phyloP scores from a whole-genome alignment of 2,113 vertebrate genomes.

The Rhadina sibilatrix region DNA sequence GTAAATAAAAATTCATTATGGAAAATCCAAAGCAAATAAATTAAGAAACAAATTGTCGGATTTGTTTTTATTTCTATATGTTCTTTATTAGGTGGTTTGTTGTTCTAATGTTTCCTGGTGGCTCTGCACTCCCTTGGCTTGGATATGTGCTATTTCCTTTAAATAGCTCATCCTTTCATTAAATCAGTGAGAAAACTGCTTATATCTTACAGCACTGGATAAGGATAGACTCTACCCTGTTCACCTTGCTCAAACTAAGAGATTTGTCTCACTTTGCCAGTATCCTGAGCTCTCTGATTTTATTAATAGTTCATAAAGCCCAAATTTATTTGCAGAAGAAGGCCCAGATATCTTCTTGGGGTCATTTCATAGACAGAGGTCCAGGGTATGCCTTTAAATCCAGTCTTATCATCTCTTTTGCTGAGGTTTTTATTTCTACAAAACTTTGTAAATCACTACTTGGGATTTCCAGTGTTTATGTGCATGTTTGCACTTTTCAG shows the following conservation, averaged over 20 bases:
- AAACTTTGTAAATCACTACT: not conserved
- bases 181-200: not conserved
- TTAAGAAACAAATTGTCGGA: rapidly evolving
- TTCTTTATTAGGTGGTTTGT: not conserved
- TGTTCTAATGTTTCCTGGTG: not conserved
- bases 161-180: not conserved
- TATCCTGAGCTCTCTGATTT: not conserved
- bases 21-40: not conserved
- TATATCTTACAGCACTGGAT: not conserved
- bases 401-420: not conserved
- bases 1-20: not conserved
- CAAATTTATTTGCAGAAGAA: slow-evolving; percentile 2
- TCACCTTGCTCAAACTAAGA: not conserved
- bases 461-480: not conserved
- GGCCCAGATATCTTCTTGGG: not conserved
- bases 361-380: not conserved
- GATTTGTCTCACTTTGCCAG: not conserved
- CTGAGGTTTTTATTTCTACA: not conserved
- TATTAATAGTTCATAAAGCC: not conserved
- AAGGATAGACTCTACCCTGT: not conserved
- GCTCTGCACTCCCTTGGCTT: not conserved
- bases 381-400: not conserved
- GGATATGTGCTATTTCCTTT: not conserved
- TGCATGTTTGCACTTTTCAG: not conserved
- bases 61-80: not conserved